These are phyloP conservation scores for Tetranychus urticae DNA, from an alignment of 1,140 invertebrate species.

Conservation along the genomic window DNA sequence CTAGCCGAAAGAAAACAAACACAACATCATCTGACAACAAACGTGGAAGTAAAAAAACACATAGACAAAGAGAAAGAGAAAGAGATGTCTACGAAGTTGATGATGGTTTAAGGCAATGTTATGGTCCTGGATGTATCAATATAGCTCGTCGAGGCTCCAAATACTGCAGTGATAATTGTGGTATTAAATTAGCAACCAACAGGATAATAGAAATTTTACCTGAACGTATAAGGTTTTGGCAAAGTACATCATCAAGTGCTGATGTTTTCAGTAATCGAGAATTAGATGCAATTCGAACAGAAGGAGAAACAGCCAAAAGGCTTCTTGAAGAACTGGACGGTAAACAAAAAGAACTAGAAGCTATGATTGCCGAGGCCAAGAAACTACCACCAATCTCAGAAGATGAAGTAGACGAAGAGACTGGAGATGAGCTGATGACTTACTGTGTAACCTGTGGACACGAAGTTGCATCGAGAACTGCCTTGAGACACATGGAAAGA, in stretches of 20 bases:
- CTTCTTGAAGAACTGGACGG: slow-evolving; percentile 46
- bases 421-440: slow-evolving; percentile 49
- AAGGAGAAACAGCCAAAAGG: slow-evolving; percentile 26
- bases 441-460: slow-evolving; percentile 92
- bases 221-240: slow-evolving; percentile 81
- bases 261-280: slow-evolving; percentile 61
- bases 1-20: not conserved
- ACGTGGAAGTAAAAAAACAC: not conserved
- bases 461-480: slow-evolving; percentile 56
- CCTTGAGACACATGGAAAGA: slow-evolving; percentile 80
- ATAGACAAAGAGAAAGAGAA: not conserved
- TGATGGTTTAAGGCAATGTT: slow-evolving; percentile 41
- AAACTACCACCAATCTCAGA: not conserved
- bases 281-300: slow-evolving; percentile 51
- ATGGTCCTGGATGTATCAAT: slow-evolving; percentile 59
- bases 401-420: slow-evolving; percentile 22
- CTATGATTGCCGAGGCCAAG: slow-evolving; percentile 5
- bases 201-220: slow-evolving; percentile 44
- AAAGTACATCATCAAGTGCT: slow-evolving; percentile 57
- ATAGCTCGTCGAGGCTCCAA: slow-evolving; percentile 58
- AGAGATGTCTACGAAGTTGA: slow-evolving; percentile 3
- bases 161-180: slow-evolving; percentile 85
- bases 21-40: not conserved
- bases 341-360: slow-evolving; percentile 40
- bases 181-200: slow-evolving; percentile 60